These are phyloP conservation scores for Silurus aristotelis DNA, from an alignment of 2,797 vertebrate genomes.

Conservation along the genomic window DNA sequence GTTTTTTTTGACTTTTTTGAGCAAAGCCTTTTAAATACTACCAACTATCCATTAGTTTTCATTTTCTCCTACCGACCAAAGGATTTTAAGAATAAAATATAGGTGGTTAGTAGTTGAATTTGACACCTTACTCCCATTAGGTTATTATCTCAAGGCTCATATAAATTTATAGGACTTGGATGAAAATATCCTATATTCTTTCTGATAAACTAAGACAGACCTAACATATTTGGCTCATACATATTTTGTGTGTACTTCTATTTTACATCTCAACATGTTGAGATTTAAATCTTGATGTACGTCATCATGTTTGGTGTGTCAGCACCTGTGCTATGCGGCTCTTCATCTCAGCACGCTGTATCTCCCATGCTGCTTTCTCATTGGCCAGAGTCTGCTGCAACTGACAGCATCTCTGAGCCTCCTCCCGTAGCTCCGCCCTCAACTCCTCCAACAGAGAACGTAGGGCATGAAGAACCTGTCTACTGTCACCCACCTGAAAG, in stretches of 20 bases:
- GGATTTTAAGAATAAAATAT: not conserved
- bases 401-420: slow-evolving; percentile 79
- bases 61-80: slow-evolving; percentile 1
- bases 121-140: not conserved
- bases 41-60: slow-evolving; percentile 36
- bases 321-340: slow-evolving; percentile 87
- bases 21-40: slow-evolving; percentile 57
- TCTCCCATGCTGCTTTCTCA: slow-evolving; percentile 92
- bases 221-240: not conserved
- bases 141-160: not conserved
- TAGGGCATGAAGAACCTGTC: slow-evolving; percentile 82
- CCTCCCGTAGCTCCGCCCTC: slow-evolving; percentile 84
- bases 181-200: not conserved
- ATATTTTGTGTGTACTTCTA: not conserved
- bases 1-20: slow-evolving; percentile 39
- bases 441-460: slow-evolving; percentile 90
- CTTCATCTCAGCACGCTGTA: slow-evolving; percentile 87
- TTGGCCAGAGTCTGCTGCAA: slow-evolving; percentile 88
- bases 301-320: slow-evolving; percentile 24
- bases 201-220: not conserved
- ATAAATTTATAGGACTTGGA: not conserved
- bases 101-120: not conserved
- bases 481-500: slow-evolving; percentile 83
- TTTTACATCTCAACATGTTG: not conserved
- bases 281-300: not conserved